A percentile compares a stretch with the other conserved stretches of the same genome.
Evolutionary conservation across 2,797 vertebrate genomes (phyloP).

Genomic region (Crax fasciolata): DNA sequence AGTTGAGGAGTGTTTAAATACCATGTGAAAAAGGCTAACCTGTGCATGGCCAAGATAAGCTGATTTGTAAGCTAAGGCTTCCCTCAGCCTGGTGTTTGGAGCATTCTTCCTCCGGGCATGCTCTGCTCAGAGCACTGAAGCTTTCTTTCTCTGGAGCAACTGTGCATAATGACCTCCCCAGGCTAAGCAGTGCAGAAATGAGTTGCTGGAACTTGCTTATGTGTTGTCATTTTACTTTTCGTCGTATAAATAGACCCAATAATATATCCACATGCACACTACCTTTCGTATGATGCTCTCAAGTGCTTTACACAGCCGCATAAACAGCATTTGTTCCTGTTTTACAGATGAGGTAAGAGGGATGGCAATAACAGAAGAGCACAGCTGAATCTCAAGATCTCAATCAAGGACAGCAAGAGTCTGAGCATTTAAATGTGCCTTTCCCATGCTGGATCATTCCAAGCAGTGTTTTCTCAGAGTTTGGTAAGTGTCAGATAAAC

Average conservation of each 20-base stretch:
- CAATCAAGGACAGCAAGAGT: not conserved
- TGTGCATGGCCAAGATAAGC: constrained; percentile 59
- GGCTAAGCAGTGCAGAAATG: not conserved
- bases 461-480: not conserved
- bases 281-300: not conserved
- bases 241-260: not conserved
- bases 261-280: not conserved
- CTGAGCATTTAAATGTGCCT: not conserved
- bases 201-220: not conserved
- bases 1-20: not conserved
- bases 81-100: not conserved
- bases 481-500: not conserved
- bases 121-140: not conserved
- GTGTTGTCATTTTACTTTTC: not conserved
- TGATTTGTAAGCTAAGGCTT: constrained; percentile 37
- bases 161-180: not conserved
- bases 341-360: not conserved
- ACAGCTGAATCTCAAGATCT: not conserved
- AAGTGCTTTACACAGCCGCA: not conserved
- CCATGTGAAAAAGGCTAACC: not conserved
- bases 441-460: not conserved
- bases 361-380: not conserved
- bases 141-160: not conserved
- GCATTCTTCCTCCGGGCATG: not conserved
- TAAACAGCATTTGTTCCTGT: not conserved